A percentile compares a stretch with the other conserved stretches of the same genome.
Conservation (phyloP, 2,888 invertebrate species). For the Endotricha flammealis region DNA sequence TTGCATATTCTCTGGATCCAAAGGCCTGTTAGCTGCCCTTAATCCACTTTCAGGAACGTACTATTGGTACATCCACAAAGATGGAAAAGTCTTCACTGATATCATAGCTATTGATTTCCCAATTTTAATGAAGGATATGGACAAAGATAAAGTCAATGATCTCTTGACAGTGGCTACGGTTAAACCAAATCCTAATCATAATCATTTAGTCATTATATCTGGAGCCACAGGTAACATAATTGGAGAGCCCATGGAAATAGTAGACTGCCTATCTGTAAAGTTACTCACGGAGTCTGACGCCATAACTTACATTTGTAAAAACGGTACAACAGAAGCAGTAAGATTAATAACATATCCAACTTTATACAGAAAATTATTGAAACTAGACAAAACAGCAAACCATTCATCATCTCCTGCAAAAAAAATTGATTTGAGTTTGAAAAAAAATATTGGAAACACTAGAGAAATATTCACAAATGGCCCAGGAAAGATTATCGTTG, state of each 20-base stretch:
- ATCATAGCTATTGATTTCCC: constrained; percentile 83
- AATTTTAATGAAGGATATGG: constrained; percentile 83
- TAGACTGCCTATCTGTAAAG: constrained; percentile 78
- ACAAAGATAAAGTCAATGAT: constrained; percentile 84
- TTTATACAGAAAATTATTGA: constrained; percentile 50
- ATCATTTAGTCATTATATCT: constrained; percentile 82
- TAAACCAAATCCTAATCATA: constrained; percentile 71
- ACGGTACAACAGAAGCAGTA: constrained; percentile 76
- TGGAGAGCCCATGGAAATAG: constrained; percentile 78
- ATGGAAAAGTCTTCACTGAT: constrained; percentile 66
- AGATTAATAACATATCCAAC: constrained; percentile 51
- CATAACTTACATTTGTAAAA: constrained; percentile 78
- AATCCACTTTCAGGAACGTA: constrained; percentile 75
- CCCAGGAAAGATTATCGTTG: constrained; percentile 81
- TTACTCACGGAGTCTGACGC: constrained; percentile 75
- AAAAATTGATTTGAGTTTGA: constrained; percentile 74
- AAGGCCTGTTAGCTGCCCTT: constrained; percentile 76
- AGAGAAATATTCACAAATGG: constrained; percentile 79
- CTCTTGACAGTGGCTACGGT: constrained; percentile 79
- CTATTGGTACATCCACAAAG: constrained; percentile 79
- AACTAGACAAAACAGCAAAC: constrained; percentile 42
- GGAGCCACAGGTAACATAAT: constrained; percentile 83
- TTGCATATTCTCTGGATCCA: constrained; percentile 85
- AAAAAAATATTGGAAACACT: constrained; percentile 75
- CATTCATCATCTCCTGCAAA: constrained; percentile 51